A percentile compares a stretch with the other conserved stretches of the same genome.
phyloP scores from a whole-genome alignment of 1,140 invertebrate genomes.

The Bradysia coprophila region DNA sequence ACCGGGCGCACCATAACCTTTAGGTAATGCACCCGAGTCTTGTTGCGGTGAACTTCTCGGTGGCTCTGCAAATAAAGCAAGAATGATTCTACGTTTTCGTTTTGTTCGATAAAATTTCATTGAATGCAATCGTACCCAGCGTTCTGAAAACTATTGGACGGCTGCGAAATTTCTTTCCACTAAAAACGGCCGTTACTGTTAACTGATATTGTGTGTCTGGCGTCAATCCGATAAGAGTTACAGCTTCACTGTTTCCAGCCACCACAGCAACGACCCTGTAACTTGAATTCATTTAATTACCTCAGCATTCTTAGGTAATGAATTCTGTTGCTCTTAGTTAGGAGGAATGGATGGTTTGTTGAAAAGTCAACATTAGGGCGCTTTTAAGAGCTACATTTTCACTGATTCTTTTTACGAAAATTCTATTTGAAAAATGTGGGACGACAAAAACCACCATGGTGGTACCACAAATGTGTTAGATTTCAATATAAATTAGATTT shows the following conservation, averaged over 20 bases:
- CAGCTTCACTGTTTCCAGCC: slow-evolving; percentile 66
- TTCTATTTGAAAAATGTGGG: no score
- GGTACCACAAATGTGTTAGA: no score
- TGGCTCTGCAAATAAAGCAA: slow-evolving; percentile 31
- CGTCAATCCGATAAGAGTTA: slow-evolving; percentile 54
- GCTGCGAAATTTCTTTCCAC: slow-evolving; percentile 57
- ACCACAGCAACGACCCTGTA: slow-evolving; percentile 77
- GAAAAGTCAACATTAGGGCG: no score
- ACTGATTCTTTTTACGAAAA: no score
- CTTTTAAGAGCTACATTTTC: no score
- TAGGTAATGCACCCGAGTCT: neutral
- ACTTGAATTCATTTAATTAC: slow-evolving; percentile 38
- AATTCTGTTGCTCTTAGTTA: neutral
- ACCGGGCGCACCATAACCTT: slow-evolving; percentile 6
- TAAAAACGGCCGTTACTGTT: slow-evolving; percentile 58
- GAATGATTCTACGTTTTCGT: neutral
- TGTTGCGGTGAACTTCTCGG: slow-evolving; percentile 44
- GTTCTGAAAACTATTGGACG: slow-evolving; percentile 72
- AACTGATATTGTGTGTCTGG: slow-evolving; percentile 76
- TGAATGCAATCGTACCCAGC: slow-evolving; percentile 33
- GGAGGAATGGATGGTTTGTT: neutral
- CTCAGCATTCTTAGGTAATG: slow-evolving; percentile 6
- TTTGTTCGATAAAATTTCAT: neutral
- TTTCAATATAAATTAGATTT: no score
- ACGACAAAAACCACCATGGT: no score